Conservation (phyloP, 2,888 invertebrate species). For the Xiphydria camelus region DNA sequence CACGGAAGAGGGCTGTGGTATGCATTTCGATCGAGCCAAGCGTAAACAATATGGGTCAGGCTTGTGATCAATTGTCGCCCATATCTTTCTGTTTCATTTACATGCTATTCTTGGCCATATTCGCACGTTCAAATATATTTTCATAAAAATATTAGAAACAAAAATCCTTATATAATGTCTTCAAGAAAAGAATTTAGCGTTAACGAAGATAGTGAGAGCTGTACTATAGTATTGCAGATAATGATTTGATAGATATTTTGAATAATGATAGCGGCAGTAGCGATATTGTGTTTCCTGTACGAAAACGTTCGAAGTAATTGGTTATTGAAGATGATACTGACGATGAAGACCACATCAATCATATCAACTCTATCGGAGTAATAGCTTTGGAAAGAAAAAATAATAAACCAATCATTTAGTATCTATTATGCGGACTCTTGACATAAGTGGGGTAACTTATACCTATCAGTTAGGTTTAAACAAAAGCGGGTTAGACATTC, state of each 20-base stretch:
- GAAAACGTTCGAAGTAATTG: background rate
- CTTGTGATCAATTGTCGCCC: background rate
- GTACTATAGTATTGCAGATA: background rate
- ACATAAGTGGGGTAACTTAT: background rate
- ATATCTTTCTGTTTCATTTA: background rate
- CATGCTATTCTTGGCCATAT: background rate
- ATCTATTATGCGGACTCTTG: background rate
- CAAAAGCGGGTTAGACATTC: background rate
- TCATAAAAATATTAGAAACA: background rate
- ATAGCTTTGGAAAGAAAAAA: background rate
- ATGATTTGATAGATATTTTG: background rate
- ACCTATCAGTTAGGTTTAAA: background rate
- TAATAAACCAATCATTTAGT: background rate
- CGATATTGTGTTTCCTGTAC: background rate
- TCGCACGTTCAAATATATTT: background rate
- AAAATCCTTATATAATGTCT: background rate
- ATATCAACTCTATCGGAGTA: background rate
- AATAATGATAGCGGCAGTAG: background rate
- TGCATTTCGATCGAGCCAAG: background rate
- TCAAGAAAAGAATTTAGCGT: background rate
- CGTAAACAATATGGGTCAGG: background rate
- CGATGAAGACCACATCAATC: background rate
- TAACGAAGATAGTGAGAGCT: background rate
- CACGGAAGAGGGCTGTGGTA: too few species aligned
- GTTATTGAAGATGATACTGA: background rate